These are phyloP conservation scores for Sylvicola cinctus DNA, from an alignment of 2,888 invertebrate species.

Conservation along the genomic window DNA sequence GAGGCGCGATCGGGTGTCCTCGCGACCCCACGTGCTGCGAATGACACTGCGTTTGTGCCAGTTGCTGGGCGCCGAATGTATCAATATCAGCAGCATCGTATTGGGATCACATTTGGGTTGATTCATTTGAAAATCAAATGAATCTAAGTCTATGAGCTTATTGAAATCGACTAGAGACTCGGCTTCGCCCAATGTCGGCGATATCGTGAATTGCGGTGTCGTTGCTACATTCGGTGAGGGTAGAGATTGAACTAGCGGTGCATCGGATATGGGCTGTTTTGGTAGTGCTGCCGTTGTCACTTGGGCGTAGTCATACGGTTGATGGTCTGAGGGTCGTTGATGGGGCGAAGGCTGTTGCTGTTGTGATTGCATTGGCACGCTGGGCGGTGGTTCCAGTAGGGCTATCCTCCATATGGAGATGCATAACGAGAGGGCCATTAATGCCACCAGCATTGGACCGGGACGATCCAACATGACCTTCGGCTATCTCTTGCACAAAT, in stretches of 20 bases:
- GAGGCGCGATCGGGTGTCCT: slow-evolving; percentile 30
- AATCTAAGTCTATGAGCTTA: slow-evolving; percentile 33
- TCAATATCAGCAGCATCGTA: slow-evolving; percentile 38
- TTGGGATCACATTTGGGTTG: slow-evolving; percentile 32
- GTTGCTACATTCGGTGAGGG: slow-evolving; percentile 7
- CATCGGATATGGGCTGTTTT: too few relatives aligned
- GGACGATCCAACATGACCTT: slow-evolving; percentile 22
- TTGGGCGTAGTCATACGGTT: too few relatives aligned
- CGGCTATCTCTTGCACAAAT: too few relatives aligned
- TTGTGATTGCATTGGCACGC: background rate
- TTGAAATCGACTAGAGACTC: slow-evolving; percentile 16
- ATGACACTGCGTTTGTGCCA: slow-evolving; percentile 41
- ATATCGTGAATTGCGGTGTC: slow-evolving; percentile 4
- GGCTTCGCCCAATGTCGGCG: slow-evolving; percentile 3
- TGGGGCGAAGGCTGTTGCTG: too few relatives aligned
- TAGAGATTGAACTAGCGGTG: too few relatives aligned
- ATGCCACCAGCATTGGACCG: slow-evolving; percentile 19
- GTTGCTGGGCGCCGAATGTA: slow-evolving; percentile 49
- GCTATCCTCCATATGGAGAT: slow-evolving; percentile 24
- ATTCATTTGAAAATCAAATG: slow-evolving; percentile 39
- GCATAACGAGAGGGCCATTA: slow-evolving; percentile 21
- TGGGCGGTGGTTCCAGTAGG: slow-evolving; percentile 15
- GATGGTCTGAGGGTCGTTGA: too few relatives aligned
- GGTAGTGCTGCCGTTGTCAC: too few relatives aligned
- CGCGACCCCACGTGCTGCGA: slow-evolving; percentile 51